Evolutionary conservation across 2,797 vertebrate species (phyloP).

Genomic region (Labroides dimidiatus): DNA sequence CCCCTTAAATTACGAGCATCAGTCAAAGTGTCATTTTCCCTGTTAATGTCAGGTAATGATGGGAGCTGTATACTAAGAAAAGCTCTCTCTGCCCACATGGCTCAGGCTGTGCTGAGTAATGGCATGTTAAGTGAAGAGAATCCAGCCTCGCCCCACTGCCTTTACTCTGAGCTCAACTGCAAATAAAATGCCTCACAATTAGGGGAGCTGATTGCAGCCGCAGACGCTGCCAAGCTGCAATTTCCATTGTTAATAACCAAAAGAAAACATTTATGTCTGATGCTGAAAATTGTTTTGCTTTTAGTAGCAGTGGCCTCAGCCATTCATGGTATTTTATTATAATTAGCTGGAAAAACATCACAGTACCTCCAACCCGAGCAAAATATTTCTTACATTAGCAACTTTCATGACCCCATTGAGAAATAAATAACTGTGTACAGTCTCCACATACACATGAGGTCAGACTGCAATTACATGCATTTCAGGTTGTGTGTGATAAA

Average conservation of each 20-base stretch:
- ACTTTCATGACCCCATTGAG: constrained; percentile 37
- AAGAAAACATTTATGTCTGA: constrained; percentile 90
- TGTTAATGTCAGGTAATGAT: constrained; percentile 68
- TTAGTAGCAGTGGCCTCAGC: constrained; percentile 60
- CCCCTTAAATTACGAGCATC: constrained; percentile 68
- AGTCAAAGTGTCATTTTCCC: constrained; percentile 74
- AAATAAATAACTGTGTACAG: constrained; percentile 39
- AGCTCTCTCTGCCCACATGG: constrained; percentile 33
- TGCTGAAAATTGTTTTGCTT: constrained; percentile 71
- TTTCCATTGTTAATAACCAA: constrained; percentile 88
- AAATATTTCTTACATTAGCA: constrained; percentile 59
- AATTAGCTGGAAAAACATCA: constrained; percentile 83
- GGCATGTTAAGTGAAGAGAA: constrained; percentile 61
- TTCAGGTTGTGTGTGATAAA: background rate
- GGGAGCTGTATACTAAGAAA: constrained; percentile 53
- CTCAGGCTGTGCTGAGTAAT: constrained; percentile 61
- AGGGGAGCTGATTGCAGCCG: constrained; percentile 84
- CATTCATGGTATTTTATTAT: constrained; percentile 81
- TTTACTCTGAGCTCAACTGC: constrained; percentile 69
- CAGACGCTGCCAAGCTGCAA: constrained; percentile 84
- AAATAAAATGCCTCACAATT: constrained; percentile 80
- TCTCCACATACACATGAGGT: constrained; percentile 5
- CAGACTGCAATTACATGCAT: constrained; percentile 3
- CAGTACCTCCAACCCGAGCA: constrained; percentile 78
- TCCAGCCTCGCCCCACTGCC: constrained; percentile 57